Base-by-base conservation (phyloP, 2,888 invertebrate species). In the Ethmia dodecea region DNA sequence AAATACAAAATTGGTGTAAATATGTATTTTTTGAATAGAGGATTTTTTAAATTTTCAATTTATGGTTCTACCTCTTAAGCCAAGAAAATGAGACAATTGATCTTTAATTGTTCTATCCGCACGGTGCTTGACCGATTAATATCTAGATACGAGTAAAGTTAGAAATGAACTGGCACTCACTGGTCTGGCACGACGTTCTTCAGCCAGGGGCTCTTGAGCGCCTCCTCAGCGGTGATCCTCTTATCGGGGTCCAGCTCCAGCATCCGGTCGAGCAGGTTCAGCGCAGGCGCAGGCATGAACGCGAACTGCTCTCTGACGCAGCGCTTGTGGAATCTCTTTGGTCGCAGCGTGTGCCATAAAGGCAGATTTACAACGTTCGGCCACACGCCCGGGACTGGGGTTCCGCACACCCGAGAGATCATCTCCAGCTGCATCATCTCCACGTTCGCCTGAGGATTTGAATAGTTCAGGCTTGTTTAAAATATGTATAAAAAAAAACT, bases 381-480 rank as follows among this genome's bases (percentile, higher is more conserved):
- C 99, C 99, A 99, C 24, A 96, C 96, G 27, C 96, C 96, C 0
- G 98, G 98, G 24, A 94, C 93, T 0, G 99, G 98, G 0, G 98
- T 96, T 11, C 99, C 99, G 86, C 99, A 99, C 13, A 96, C 89
- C 40, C 94, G 73, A 0, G 97, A 96, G 61, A 99, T 99, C 73
- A 94, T 91, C 64, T 99, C 98, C 49, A 99, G 77, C 68, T 98
- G 98, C 80, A 93, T 92, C 89, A 96, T 90, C 83, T 99, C 99
- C 34, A 93, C 89, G 70, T 94, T 96, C 1, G 97, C 98, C 92
- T 95, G 88, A n/a, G n/a, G n/a, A n/a, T n/a, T n/a, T n/a, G n/a
- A n/a, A n/a, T n/a, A n/a, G n/a, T n/a, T n/a, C n/a, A n/a, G n/a
- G n/a, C n/a, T n/a, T n/a, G n/a, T n/a, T n/a, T n/a, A n/a, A n/a